phyloP scores from a whole-genome alignment of 2,888 invertebrate species.

The Drosophila nigritarsus region DNA sequence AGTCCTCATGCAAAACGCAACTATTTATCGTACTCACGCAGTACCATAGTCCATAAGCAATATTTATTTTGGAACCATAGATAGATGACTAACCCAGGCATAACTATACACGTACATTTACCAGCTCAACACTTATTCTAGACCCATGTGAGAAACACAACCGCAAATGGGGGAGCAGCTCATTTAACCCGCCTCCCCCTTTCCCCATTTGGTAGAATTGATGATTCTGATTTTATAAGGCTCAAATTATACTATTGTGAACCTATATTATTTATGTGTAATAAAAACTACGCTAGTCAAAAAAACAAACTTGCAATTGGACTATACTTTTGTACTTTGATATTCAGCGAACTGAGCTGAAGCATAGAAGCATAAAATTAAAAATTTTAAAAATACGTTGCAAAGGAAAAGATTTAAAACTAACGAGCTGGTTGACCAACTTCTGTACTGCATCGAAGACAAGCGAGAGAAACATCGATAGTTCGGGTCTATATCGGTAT shows the following conservation, averaged over 20 bases:
- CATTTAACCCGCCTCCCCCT: conserved; percentile 14
- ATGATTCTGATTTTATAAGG: conserved; percentile 55
- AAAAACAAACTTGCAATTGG: conserved; percentile 14
- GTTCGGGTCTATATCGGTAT: not conserved
- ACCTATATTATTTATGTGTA: conserved; percentile 65
- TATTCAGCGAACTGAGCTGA: not conserved
- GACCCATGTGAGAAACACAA: conserved; percentile 10
- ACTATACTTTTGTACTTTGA: not conserved
- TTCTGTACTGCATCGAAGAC: not conserved
- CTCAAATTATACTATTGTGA: conserved; percentile 72
- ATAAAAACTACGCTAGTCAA: conserved; percentile 75
- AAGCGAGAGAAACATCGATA: conserved; percentile 11
- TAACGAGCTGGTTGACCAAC: not conserved
- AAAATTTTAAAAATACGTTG: not conserved
- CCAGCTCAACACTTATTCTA: conserved; percentile 18
- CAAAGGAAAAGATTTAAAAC: not conserved
- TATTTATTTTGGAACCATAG: conserved; percentile 66
- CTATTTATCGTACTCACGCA: conserved; percentile 60
- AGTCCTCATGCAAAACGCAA: conserved; percentile 58
- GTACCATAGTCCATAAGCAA: conserved; percentile 66
- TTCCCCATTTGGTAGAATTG: conserved; percentile 24
- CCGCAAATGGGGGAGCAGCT: conserved; percentile 17
- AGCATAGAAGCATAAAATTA: not conserved
- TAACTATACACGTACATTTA: conserved; percentile 29
- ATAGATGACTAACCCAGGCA: conserved; percentile 70